These are phyloP conservation scores for Polypterus senegalus DNA, from an alignment of 2,113 vertebrate species.

Conservation along the genomic window DNA sequence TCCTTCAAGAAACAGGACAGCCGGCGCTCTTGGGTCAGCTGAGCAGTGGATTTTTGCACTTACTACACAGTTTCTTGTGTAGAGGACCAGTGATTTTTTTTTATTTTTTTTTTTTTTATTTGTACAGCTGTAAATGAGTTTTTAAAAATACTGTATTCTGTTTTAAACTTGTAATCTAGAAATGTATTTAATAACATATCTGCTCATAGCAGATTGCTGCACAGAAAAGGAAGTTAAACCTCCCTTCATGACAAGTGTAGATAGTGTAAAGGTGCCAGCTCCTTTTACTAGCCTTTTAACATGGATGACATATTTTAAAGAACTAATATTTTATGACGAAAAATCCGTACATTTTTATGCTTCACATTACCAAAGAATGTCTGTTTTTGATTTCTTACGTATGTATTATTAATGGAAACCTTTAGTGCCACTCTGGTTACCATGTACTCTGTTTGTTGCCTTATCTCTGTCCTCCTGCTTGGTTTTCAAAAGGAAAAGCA, in stretches of 20 bases:
- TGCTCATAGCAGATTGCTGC: background rate
- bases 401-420: constrained; percentile 27
- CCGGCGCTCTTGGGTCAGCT: constrained; percentile 49
- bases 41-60: constrained; percentile 49
- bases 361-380: constrained; percentile 82
- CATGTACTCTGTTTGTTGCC: constrained; percentile 38
- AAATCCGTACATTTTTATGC: background rate
- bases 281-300: background rate
- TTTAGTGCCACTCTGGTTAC: constrained; percentile 56
- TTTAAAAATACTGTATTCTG: constrained; percentile 40
- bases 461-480: constrained; percentile 32
- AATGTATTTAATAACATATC: constrained; percentile 23
- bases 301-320: background rate
- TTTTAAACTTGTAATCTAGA: constrained; percentile 42
- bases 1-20: constrained; percentile 50
- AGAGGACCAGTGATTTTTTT: constrained; percentile 33
- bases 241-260: background rate
- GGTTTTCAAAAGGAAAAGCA: constrained; percentile 25
- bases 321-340: background rate
- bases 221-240: background rate
- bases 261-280: background rate
- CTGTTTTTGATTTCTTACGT: constrained; percentile 30
- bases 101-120: constrained; percentile 30
- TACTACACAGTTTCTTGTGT: constrained; percentile 28
- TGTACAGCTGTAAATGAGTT: constrained; percentile 37